Percentiles rank a stretch among this genome's conserved stretches.
These are phyloP conservation scores for Hetaerina titia DNA, from an alignment of 2,888 invertebrate genomes.

Conservation along the genomic window DNA sequence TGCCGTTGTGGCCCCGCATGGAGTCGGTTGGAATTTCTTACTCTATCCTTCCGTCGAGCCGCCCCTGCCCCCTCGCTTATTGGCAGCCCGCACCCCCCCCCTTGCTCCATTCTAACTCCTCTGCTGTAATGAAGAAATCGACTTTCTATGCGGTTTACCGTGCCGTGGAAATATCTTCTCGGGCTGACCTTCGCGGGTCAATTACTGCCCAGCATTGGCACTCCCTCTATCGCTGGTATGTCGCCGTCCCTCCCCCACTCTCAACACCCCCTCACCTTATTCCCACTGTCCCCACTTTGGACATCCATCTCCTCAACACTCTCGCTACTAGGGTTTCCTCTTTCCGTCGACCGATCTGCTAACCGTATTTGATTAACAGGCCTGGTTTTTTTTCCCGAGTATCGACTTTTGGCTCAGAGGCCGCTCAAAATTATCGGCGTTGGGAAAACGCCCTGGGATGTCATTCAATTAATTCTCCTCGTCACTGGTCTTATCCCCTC, in stretches of 20 bases:
- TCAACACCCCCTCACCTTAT: background rate
- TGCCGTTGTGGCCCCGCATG: background rate
- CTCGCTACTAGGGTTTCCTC: background rate
- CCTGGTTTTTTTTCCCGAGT: background rate
- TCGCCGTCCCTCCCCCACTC: background rate
- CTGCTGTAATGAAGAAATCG: conserved; percentile 16
- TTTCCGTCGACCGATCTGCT: background rate
- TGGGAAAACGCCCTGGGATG: background rate
- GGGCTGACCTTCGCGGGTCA: conserved; percentile 9
- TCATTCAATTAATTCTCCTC: background rate
- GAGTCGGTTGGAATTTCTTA: background rate
- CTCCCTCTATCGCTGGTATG: background rate
- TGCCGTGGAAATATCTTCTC: background rate
- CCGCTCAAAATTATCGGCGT: background rate
- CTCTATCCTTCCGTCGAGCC: background rate
- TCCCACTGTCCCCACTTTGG: background rate
- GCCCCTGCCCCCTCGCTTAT: background rate
- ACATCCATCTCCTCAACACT: background rate
- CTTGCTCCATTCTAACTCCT: background rate
- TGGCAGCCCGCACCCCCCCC: background rate
- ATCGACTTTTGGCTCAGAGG: background rate
- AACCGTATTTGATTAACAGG: background rate
- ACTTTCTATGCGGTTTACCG: background rate
- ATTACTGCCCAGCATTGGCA: background rate
- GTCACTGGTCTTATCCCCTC: background rate